Evolutionary conservation across 2,113 vertebrate species (phyloP), one percentile per base, ranked within the genome.

Genomic region (Tinamus guttatus): DNA sequence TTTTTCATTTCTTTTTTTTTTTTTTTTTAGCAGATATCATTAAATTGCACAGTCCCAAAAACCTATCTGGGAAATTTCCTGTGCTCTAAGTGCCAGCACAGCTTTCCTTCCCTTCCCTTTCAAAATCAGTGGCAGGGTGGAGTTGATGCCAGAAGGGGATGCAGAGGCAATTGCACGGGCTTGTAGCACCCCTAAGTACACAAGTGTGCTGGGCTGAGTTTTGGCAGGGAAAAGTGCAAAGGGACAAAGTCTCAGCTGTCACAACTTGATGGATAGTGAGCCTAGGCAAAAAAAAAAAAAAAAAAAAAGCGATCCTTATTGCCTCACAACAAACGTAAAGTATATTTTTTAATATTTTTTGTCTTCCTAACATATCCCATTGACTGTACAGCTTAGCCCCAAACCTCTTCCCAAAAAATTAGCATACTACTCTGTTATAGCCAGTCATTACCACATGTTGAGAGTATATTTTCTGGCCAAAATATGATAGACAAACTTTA

Each of bases 371-470:
- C 11, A 77, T 34, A 90, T 70, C 56, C 22, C 27, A 65, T 89
- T 81, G 81, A 89, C 64, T 82, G 34, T 9, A 59, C 24, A 87
- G 52, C 60, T 89, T 51, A 87, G 54, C 34, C 47, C 89, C 62
- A 76, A 95, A 80, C 28, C 54, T 28, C 52, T 86, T 90, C 90
- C 87, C 76, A 80, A 90, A 56, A 89, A 89, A 86, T 89, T 81
- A 95, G 62, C 56, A 69, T 77, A 82, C 47, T 77, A n/a, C n/a
- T 91, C 65, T 77, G 70, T 87, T 60, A 76, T 41, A 88, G 34
- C 24, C 64, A 89, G 70, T 85, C 78, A 64, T 90, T 94, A 73
- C 38, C 81, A 85, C 74, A 24, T 70, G 73, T 91, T 84, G 80
- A 81, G 81, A 69, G 76, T 88, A 4, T 13, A 49, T 89, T 80